These are phyloP conservation scores for Philereme vetulata DNA, from an alignment of 2,888 invertebrate species.

Conservation along the genomic window DNA sequence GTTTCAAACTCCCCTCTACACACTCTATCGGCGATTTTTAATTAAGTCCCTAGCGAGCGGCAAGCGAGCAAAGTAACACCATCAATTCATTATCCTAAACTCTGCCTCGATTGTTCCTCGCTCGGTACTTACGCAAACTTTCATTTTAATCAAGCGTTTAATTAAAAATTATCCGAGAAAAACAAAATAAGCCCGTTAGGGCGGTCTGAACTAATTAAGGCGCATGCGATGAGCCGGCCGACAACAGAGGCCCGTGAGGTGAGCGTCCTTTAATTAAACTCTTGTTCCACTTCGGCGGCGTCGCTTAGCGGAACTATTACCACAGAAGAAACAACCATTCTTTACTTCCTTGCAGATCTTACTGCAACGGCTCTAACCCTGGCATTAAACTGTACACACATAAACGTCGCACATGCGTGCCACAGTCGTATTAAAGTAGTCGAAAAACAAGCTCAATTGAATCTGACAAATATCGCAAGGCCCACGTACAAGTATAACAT, in stretches of 20 bases:
- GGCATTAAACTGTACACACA: no score
- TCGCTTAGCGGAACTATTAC: constrained; percentile 74
- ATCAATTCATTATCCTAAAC: constrained; percentile 85
- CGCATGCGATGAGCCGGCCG: constrained; percentile 78
- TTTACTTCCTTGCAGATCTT: no score
- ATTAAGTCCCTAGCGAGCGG: constrained; percentile 81
- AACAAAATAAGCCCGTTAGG: constrained; percentile 84
- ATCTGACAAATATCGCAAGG: no score
- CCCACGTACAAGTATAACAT: no score
- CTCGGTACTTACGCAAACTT: constrained; percentile 84
- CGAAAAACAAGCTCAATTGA: no score
- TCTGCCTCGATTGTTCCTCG: constrained; percentile 82
- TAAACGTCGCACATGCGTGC: no score
- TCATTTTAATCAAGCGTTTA: constrained; percentile 85
- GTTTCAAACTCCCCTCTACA: constrained; percentile 80
- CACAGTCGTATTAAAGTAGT: no score
- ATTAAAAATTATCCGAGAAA: constrained; percentile 84
- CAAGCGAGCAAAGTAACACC: constrained; percentile 82
- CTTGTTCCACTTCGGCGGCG: constrained; percentile 74
- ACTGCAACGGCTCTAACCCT: no score
- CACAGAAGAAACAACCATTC: constrained; percentile 12
- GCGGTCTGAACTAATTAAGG: constrained; percentile 83
- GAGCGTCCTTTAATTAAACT: constrained; percentile 78
- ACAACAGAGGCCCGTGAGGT: constrained; percentile 72
- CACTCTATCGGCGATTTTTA: constrained; percentile 84